Percentiles rank a stretch among this genome's conserved stretches.
Evolutionary conservation across 2,113 vertebrate genomes (phyloP).

Genomic region (Strix aluco): DNA sequence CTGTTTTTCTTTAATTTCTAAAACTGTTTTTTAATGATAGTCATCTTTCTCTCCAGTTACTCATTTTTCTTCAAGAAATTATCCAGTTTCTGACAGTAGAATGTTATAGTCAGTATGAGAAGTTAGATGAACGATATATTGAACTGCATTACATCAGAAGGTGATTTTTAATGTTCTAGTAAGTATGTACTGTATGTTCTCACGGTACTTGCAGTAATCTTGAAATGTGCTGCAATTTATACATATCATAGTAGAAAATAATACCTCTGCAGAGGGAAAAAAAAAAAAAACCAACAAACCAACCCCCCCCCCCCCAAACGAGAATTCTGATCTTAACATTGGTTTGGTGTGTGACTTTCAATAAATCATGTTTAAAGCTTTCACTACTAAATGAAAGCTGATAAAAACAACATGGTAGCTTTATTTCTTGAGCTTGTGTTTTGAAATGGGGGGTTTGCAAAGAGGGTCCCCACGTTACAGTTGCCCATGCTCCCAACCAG

Average conservation of each 20-base stretch:
- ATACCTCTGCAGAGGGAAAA: background rate
- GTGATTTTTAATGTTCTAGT: background rate
- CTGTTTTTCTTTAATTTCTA: background rate
- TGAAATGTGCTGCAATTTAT: background rate
- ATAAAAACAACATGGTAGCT: background rate
- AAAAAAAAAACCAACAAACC: background rate
- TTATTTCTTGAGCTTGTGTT: background rate
- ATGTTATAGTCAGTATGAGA: background rate
- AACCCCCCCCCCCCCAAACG: fast-evolving
- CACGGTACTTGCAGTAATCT: background rate
- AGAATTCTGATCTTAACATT: background rate
- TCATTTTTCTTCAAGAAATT: background rate
- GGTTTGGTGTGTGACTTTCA: background rate
- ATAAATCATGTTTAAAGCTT: background rate
- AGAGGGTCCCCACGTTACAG: background rate
- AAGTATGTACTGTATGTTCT: background rate
- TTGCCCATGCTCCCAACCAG: fast-evolving
- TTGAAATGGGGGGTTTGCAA: background rate
- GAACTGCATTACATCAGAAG: background rate
- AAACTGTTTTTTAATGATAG: background rate
- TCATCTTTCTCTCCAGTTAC: background rate
- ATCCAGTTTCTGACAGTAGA: background rate
- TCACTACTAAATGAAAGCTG: fast-evolving
- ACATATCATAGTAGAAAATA: background rate
- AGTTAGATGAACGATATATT: background rate